These are phyloP conservation scores for Leguminivora glycinivorella DNA, from an alignment of 1,140 invertebrate species.

Conservation along the genomic window DNA sequence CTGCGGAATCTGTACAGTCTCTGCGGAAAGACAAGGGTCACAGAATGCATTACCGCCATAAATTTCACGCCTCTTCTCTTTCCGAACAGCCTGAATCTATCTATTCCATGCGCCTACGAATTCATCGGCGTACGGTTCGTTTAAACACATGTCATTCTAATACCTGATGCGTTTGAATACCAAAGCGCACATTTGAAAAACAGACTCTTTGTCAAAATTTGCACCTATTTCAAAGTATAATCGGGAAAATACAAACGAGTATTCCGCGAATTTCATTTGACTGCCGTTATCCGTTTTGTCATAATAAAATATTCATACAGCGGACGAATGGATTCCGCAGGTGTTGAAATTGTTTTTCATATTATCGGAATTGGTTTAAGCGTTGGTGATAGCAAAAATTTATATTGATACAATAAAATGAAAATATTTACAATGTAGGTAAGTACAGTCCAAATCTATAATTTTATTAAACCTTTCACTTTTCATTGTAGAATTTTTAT, in stretches of 20 bases:
- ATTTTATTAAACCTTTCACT: too few species aligned
- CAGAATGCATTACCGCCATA: too few species aligned
- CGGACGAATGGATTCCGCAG: conserved; percentile 6
- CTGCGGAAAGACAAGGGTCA: too few species aligned
- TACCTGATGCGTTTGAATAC: not conserved
- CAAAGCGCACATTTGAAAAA: not conserved
- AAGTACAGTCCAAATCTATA: not conserved
- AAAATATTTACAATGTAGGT: not conserved
- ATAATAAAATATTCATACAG: conserved; percentile 40
- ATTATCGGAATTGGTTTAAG: not conserved
- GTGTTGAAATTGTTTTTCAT: conserved; percentile 11
- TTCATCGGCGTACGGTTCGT: not conserved
- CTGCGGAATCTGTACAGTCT: too few species aligned
- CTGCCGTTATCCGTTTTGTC: conserved; percentile 34
- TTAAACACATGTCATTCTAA: not conserved
- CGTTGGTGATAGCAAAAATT: not conserved
- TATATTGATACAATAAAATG: not conserved
- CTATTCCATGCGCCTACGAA: too few species aligned
- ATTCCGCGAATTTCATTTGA: not conserved
- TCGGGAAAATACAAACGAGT: conserved; percentile 20
- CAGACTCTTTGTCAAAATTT: not conserved
- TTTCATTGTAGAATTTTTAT: too few species aligned
- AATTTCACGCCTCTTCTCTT: too few species aligned
- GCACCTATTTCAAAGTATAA: conserved; percentile 16
- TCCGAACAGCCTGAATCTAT: too few species aligned